These are phyloP conservation scores for Rhadinocentrus ornatus DNA, from an alignment of 2,797 vertebrate species.

Conservation along the genomic window DNA sequence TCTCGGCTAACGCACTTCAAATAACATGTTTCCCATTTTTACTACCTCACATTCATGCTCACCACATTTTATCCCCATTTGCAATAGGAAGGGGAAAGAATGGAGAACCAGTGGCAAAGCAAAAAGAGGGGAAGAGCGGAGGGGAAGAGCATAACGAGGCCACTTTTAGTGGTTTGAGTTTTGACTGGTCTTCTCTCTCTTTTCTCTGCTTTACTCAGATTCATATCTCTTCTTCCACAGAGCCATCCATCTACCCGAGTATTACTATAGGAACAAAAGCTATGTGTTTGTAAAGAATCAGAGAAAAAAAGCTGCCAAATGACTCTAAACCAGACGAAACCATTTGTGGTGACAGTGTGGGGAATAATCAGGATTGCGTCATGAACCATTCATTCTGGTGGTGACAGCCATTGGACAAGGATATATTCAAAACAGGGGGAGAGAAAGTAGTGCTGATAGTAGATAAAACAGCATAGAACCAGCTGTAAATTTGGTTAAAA, in stretches of 20 bases:
- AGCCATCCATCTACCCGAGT: conserved; percentile 37
- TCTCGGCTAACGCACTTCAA: background rate
- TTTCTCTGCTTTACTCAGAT: conserved; percentile 13
- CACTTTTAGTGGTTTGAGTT: conserved; percentile 70
- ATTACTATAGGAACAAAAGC: conserved; percentile 62
- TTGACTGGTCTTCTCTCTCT: conserved; percentile 34
- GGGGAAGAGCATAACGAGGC: conserved; percentile 37
- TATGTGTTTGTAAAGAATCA: conserved; percentile 57
- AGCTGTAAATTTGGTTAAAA: conserved; percentile 11
- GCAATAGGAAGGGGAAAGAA: conserved; percentile 36
- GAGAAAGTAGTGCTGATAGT: background rate
- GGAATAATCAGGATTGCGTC: conserved; percentile 42
- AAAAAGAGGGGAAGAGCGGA: conserved; percentile 54
- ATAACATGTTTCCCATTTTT: conserved; percentile 4
- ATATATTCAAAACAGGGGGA: conserved; percentile 35
- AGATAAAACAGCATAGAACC: background rate
- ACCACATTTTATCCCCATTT: conserved; percentile 39
- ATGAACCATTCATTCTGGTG: conserved; percentile 54
- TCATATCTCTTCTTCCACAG: conserved; percentile 20
- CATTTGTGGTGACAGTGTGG: conserved; percentile 59
- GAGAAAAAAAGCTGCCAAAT: conserved; percentile 54
- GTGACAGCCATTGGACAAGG: conserved; percentile 45
- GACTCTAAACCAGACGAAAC: conserved; percentile 50
- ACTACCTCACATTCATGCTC: conserved; percentile 9
- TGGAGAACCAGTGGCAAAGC: conserved; percentile 26